These are phyloP conservation scores for Heliothis peltigera DNA, from an alignment of 2,888 invertebrate genomes.

Conservation along the genomic window DNA sequence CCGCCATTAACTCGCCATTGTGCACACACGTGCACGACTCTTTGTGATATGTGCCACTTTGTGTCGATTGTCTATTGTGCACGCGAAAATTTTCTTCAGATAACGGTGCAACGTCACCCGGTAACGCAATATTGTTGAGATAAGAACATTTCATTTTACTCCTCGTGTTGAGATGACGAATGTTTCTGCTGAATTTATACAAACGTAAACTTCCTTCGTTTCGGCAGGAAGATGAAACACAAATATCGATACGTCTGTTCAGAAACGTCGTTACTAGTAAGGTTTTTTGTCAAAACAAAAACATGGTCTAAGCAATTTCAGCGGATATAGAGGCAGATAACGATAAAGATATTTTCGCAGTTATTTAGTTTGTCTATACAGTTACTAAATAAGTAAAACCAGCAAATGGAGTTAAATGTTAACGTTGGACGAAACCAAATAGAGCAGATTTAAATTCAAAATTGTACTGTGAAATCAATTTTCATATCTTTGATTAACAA, in stretches of 20 bases:
- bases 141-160: slow-evolving; percentile 42
- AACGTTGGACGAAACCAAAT: slow-evolving; percentile 4
- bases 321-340: slow-evolving; percentile 3
- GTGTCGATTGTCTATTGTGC: slow-evolving; percentile 59
- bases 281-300: slow-evolving; percentile 23
- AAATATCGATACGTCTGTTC: slow-evolving; percentile 29
- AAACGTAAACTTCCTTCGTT: slow-evolving; percentile 31
- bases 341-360: slow-evolving; percentile 19
- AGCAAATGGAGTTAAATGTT: slow-evolving; percentile 23
- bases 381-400: slow-evolving; percentile 23
- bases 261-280: slow-evolving; percentile 5
- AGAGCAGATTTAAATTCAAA: background rate
- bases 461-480: too few relatives aligned
- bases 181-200: slow-evolving; percentile 21
- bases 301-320: slow-evolving; percentile 13
- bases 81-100: slow-evolving; percentile 60
- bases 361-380: slow-evolving; percentile 6
- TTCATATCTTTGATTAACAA: too few relatives aligned
- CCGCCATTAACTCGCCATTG: slow-evolving; percentile 49
- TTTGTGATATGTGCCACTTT: slow-evolving; percentile 56
- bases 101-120: slow-evolving; percentile 52
- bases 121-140: slow-evolving; percentile 48
- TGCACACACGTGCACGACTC: slow-evolving; percentile 53
- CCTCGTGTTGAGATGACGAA: slow-evolving; percentile 18
- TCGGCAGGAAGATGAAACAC: slow-evolving; percentile 23